Conservation (phyloP, 1,140 invertebrate genomes). For the Olivierus martensii region DNA sequence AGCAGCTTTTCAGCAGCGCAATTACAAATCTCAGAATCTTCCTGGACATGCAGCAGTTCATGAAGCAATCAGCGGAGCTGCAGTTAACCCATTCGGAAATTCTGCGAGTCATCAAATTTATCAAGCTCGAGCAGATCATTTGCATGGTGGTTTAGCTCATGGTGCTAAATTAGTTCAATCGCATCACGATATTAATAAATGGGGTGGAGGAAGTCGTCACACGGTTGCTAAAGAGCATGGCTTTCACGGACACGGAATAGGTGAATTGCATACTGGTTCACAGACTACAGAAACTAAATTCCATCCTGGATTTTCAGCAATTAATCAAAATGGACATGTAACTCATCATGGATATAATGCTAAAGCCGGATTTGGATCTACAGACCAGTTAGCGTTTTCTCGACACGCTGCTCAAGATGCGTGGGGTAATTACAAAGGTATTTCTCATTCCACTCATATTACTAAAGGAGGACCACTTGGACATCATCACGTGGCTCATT, state of each 20-base stretch:
- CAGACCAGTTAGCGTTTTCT: background rate
- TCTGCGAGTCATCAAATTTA: background rate
- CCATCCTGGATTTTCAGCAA: background rate
- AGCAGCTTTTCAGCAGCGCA: background rate
- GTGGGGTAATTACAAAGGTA: background rate
- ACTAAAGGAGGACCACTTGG: background rate
- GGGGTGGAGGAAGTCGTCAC: background rate
- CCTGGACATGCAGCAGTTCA: background rate
- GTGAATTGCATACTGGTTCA: background rate
- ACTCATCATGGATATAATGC: background rate
- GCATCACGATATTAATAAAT: background rate
- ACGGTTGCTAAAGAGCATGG: background rate
- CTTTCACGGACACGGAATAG: background rate
- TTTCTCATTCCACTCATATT: background rate
- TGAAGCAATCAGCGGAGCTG: background rate
- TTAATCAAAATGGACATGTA: background rate
- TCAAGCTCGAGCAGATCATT: background rate
- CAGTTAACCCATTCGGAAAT: background rate
- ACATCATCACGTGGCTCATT: no score
- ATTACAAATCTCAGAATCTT: background rate
- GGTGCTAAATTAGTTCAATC: background rate
- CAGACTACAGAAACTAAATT: background rate
- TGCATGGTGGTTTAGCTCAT: background rate
- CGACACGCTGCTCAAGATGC: background rate
- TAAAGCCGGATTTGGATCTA: background rate